Conservation (phyloP, 2,888 invertebrate genomes). For the Morpho helenor region DNA sequence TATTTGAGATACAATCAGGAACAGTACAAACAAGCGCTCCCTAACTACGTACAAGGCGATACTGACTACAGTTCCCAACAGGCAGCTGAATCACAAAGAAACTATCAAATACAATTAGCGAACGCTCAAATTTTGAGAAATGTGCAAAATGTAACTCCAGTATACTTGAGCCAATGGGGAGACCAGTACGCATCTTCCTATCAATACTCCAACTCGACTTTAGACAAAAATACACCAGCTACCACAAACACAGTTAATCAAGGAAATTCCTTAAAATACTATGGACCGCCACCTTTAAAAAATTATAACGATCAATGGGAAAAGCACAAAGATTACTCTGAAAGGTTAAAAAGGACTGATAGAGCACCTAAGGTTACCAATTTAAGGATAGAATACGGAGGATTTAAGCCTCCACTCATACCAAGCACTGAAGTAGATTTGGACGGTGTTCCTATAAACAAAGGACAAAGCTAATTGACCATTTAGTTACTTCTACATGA, state of each 20-base stretch:
- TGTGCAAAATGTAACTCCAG: constrained; percentile 26
- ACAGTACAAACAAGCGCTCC: constrained; percentile 28
- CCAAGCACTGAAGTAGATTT: constrained; percentile 90
- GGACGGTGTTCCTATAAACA: constrained; percentile 81
- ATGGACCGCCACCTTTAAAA: constrained; percentile 74
- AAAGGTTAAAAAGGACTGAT: constrained; percentile 75
- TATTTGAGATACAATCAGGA: constrained; percentile 34
- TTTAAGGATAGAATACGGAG: constrained; percentile 87
- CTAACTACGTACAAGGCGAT: constrained; percentile 26
- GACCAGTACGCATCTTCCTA: constrained; percentile 62
- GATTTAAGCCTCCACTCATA: constrained; percentile 89
- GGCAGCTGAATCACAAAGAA: constrained; percentile 30
- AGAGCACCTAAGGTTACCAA: constrained; percentile 67
- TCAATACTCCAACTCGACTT: constrained; percentile 52
- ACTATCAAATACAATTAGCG: constrained; percentile 31
- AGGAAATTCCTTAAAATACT: constrained; percentile 42
- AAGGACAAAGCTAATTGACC: constrained; percentile 15
- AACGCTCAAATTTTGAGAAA: constrained; percentile 25
- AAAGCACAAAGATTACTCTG: constrained; percentile 50
- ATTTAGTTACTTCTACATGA: no score
- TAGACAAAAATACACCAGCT: constrained; percentile 28
- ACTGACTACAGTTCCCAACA: constrained; percentile 25
- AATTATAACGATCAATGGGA: constrained; percentile 45
- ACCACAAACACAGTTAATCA: constrained; percentile 38
- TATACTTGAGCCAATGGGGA: constrained; percentile 52